These are phyloP conservation scores for Acrocephalus scirpaceus DNA, from an alignment of 2,797 vertebrate species.

Conservation along the genomic window DNA sequence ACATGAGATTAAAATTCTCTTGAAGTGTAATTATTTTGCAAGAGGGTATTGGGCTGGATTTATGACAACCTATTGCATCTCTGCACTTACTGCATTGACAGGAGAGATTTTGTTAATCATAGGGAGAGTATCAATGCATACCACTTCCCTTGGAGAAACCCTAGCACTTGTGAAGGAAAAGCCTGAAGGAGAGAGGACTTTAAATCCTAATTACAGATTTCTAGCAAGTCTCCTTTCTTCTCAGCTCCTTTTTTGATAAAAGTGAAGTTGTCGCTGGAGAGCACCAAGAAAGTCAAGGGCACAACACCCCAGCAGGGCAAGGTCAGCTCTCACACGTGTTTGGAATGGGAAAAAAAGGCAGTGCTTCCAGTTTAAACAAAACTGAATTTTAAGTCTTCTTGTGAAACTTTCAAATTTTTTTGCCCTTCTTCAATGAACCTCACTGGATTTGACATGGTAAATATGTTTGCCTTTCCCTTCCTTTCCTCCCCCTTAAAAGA, in stretches of 20 bases:
- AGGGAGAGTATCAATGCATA: background rate
- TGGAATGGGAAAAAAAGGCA: background rate
- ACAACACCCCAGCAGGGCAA: background rate
- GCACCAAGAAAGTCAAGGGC: background rate
- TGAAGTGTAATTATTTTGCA: constrained; percentile 69
- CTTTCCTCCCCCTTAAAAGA: background rate
- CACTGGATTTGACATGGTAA: rapidly evolving
- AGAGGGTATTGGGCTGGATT: constrained; percentile 30
- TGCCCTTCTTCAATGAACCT: background rate
- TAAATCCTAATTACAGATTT: background rate
- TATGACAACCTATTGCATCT: background rate
- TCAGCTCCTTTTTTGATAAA: background rate
- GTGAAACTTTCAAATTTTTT: background rate
- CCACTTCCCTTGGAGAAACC: background rate
- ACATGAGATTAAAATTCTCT: constrained; percentile 67
- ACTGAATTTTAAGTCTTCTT: background rate
- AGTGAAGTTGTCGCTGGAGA: background rate
- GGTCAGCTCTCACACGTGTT: background rate
- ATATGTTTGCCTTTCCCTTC: background rate
- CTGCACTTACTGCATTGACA: background rate
- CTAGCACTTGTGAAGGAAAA: background rate
- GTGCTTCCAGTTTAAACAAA: background rate
- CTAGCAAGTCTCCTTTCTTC: background rate
- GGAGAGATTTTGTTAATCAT: background rate
- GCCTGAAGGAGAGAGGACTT: background rate